Evolutionary conservation across 1,140 invertebrate genomes (phyloP).

Genomic region (Euura lappo): DNA sequence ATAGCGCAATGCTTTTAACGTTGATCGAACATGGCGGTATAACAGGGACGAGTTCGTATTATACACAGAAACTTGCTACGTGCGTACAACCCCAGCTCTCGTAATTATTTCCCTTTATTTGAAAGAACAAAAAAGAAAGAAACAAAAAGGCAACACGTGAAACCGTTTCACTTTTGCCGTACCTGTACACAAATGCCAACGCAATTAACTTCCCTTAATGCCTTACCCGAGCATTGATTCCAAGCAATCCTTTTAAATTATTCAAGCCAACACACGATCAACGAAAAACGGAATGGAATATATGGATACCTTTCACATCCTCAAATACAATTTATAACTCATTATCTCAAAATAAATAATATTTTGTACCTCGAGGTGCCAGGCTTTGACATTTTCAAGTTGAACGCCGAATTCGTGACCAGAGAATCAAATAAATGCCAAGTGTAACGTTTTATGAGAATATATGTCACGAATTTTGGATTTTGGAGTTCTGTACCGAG

Average conservation of each 20-base stretch:
- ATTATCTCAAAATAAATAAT: too few species aligned
- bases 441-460: too few species aligned
- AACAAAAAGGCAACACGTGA: not conserved
- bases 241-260: slow-evolving; percentile 5
- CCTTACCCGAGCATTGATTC: not conserved
- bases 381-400: too few species aligned
- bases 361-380: too few species aligned
- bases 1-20: slow-evolving; percentile 23
- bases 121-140: not conserved
- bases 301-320: too few species aligned
- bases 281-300: too few species aligned
- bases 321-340: too few species aligned
- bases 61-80: not conserved
- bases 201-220: slow-evolving; percentile 4
- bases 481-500: too few species aligned
- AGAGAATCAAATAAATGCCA: too few species aligned
- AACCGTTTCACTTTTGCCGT: not conserved
- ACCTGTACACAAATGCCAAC: not conserved
- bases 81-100: not conserved
- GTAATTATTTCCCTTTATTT: slow-evolving; percentile 7
- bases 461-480: too few species aligned
- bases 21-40: slow-evolving; percentile 13
- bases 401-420: too few species aligned
- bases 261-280: not conserved
- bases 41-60: not conserved